phyloP scores from a whole-genome alignment of 1,140 invertebrate genomes.

The Gryon sp. region DNA sequence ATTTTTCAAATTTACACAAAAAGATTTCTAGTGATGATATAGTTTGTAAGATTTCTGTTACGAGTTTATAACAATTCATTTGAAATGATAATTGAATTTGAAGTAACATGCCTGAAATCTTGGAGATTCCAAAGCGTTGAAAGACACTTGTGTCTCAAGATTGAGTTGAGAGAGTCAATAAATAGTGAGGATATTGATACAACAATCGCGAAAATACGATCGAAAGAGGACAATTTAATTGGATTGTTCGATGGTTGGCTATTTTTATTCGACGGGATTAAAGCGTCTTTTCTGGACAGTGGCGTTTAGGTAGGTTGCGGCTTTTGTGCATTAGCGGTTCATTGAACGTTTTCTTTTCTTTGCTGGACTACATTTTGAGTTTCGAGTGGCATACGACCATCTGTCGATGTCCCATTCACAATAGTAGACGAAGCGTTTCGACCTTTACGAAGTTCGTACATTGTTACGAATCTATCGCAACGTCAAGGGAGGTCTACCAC shows the following conservation, averaged over 20 bases:
- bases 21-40: too few species aligned
- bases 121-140: too few species aligned
- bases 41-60: too few species aligned
- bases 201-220: slow-evolving; percentile 18
- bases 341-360: slow-evolving; percentile 50
- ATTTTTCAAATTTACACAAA: too few species aligned
- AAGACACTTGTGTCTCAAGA: slow-evolving; percentile 16
- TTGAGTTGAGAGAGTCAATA: background rate
- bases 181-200: slow-evolving; percentile 3
- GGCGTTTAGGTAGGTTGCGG: slow-evolving; percentile 30
- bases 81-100: too few species aligned
- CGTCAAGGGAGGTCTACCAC: slow-evolving; percentile 53
- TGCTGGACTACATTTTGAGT: slow-evolving; percentile 53
- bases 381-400: slow-evolving; percentile 53
- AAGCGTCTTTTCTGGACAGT: slow-evolving; percentile 53
- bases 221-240: slow-evolving; percentile 37
- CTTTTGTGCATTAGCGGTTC: slow-evolving; percentile 63
- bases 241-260: slow-evolving; percentile 22
- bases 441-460: slow-evolving; percentile 49
- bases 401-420: slow-evolving; percentile 61
- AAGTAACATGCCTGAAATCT: too few species aligned
- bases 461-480: slow-evolving; percentile 49
- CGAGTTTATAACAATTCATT: too few species aligned
- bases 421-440: slow-evolving; percentile 55
- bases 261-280: slow-evolving; percentile 52